These are phyloP conservation scores for Solea solea DNA, from an alignment of 2,113 vertebrate genomes.

Conservation along the genomic window DNA sequence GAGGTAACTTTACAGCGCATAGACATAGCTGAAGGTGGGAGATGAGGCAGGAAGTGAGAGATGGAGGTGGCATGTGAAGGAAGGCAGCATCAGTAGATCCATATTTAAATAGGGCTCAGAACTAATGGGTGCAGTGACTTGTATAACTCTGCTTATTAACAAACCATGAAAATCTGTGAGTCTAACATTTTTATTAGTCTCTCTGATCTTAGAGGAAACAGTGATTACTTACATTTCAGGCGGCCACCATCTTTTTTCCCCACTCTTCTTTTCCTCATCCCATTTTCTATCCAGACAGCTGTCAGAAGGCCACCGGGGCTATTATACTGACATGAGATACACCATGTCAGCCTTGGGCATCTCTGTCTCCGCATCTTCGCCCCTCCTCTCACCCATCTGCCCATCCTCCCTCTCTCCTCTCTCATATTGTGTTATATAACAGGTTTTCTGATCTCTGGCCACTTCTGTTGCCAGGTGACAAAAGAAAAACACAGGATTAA, in stretches of 20 bases:
- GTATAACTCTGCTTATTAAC: too few relatives aligned
- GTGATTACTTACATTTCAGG: slow-evolving; percentile 10
- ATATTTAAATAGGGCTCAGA: too few relatives aligned
- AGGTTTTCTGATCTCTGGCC: slow-evolving; percentile 67
- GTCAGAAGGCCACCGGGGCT: slow-evolving; percentile 53
- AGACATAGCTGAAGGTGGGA: too few relatives aligned
- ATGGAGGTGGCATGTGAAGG: too few relatives aligned
- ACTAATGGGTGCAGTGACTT: too few relatives aligned
- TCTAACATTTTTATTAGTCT: neutral
- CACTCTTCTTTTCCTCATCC: slow-evolving; percentile 18
- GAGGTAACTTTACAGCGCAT: too few relatives aligned
- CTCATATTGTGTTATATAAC: slow-evolving; percentile 50
- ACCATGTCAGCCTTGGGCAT: slow-evolving; percentile 35
- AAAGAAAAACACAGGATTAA: slow-evolving; percentile 59
- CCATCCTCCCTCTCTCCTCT: neutral
- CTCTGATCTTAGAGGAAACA: neutral
- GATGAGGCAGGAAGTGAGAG: too few relatives aligned
- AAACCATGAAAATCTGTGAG: too few relatives aligned
- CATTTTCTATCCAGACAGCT: slow-evolving; percentile 51
- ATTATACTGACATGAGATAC: slow-evolving; percentile 61
- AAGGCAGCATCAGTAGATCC: too few relatives aligned
- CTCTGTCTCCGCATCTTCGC: slow-evolving; percentile 1
- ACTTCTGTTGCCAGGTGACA: slow-evolving; percentile 60
- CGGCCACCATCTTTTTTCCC: neutral
- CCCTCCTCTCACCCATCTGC: neutral